Base-by-base conservation (phyloP, 35 echinoderm and acorn worm species). In the Apostichopus californicus region DNA sequence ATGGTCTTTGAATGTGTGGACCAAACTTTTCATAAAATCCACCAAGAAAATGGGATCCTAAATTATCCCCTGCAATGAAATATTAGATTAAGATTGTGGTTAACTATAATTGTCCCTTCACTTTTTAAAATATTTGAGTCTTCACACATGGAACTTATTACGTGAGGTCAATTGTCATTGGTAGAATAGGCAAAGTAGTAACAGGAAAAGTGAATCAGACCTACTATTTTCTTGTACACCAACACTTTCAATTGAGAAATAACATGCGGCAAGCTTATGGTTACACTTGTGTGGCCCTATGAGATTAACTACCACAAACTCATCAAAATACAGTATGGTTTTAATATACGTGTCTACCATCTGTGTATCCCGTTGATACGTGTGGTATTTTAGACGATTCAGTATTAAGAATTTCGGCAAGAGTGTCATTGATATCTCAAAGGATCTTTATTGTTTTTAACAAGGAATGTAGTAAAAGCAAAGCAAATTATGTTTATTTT, bases 1-100 rank as follows among this genome's bases (percentile, higher is more conserved):
- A 90, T 75, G 88, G 88, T 52, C 88, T 26, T 90, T 90, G 88
- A 90, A 90, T 61, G 13, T 56, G 34, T 60, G 88, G 88, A 54
- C 54, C 88, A 90, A 90, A 90, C 55, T 34, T 34, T 34, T 34
- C 28, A 34, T 34, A 90, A 77, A 90, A 90, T n/a, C 88, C 88
- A 77, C 88, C 70, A 17, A 90, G 71, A 17, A 90, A 90, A 56
- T 70, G 1, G 28, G 28, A 34, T 34, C 28, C 28, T 34, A 34
- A 34, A 34, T 34, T 34, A 34, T 34, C 66, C 20, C 25, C 88
- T 60, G 88, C 25, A 77, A 90, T 77, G 56, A 90, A 90, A 77
- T 34, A 77, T 77, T 57, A 90, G n/a, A 54, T 61, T 26, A 46
- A 90, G 56, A 11, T 46, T 77, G 8, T 90, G 88, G 34, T 90